Base-by-base conservation (phyloP, 2,113 vertebrate genomes). In the Sisor rabdophorus region DNA sequence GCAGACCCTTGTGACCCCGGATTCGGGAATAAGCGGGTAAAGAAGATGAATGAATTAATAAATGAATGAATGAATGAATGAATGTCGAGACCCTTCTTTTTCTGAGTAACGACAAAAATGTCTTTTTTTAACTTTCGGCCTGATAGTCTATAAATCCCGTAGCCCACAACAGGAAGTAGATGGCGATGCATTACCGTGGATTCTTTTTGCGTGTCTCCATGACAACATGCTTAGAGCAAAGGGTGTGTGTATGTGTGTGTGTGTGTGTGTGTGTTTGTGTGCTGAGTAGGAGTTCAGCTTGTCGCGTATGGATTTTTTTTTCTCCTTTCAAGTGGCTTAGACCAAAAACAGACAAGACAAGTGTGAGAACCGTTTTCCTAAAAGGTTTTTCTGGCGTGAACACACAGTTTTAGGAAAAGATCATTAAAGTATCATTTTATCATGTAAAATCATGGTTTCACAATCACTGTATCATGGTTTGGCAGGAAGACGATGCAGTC, bases 141-240 rank as follows among this genome's bases (percentile, higher is more conserved):
- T 65, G n/a, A 48, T 48, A 44, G 7, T 67, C 72, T 73, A 69
- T 67, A 59, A 73, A 52, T 71, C 70, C 74, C 55, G 59, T 52
- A 63, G 32, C 69, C 70, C 72, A 72, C 61, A 73, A 75, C 81
- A 82, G 83, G 81, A 82, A 82, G 83, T 80, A 79, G 64, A 77
- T 73, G 71, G 64, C 76, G 56, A 77, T 74, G 71, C 79, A 80
- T 78, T 61, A 76, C 72, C 73, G 65, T 77, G 77, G 74, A 80
- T 77, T 81, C 71, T 47, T 80, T 79, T 74, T 70, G 36, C 19
- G 67, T 63, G 75, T 85, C 84, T 81, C 84, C 81, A 85, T 85
- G 81, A 72, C 81, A 85, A 83, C 81, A 30, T 71, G 75, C 68
- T 81, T 72, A 22, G 77, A 76, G 72, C 75, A 53, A 82, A 65